phyloP scores from a whole-genome alignment of 2,797 vertebrate species.

The Oryzias sinensis region DNA sequence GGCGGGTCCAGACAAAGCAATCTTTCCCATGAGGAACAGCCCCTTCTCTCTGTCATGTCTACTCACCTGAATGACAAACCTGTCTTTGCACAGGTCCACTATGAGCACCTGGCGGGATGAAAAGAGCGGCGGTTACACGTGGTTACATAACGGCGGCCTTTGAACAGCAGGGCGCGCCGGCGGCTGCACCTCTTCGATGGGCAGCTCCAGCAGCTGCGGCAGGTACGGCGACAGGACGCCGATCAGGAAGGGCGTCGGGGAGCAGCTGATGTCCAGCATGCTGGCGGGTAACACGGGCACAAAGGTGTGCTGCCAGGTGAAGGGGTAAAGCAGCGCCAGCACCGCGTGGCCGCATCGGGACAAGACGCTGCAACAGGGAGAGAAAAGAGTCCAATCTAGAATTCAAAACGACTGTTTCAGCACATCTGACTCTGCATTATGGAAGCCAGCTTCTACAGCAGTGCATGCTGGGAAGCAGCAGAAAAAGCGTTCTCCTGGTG shows the following conservation, averaged over 20 bases:
- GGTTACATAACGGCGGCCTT: slow-evolving; percentile 5
- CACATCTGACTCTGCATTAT: too few species aligned
- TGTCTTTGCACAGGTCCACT: slow-evolving; percentile 93
- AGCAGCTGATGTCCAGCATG: slow-evolving; percentile 98
- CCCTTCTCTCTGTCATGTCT: slow-evolving; percentile 31
- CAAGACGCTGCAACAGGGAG: slow-evolving; percentile 76
- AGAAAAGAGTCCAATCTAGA: neutral
- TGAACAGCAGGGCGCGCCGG: neutral
- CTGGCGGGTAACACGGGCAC: slow-evolving; percentile 91
- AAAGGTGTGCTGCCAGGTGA: slow-evolving; percentile 98
- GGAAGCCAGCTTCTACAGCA: too few species aligned
- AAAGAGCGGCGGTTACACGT: slow-evolving; percentile 23
- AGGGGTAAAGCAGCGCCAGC: slow-evolving; percentile 90
- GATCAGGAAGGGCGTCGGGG: slow-evolving; percentile 95
- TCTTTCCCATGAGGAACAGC: slow-evolving; percentile 14
- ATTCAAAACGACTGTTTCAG: neutral
- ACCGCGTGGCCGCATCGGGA: slow-evolving; percentile 90
- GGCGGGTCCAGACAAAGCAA: slow-evolving; percentile 53
- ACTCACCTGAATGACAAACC: slow-evolving; percentile 93
- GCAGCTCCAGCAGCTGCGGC: slow-evolving; percentile 89
- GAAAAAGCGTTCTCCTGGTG: too few species aligned
- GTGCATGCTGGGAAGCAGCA: too few species aligned
- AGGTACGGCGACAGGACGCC: slow-evolving; percentile 90
- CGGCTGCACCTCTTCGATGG: slow-evolving; percentile 90
- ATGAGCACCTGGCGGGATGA: slow-evolving; percentile 87